These are phyloP conservation scores for Andrena trimmerana DNA, from an alignment of 2,888 invertebrate species.

Conservation along the genomic window DNA sequence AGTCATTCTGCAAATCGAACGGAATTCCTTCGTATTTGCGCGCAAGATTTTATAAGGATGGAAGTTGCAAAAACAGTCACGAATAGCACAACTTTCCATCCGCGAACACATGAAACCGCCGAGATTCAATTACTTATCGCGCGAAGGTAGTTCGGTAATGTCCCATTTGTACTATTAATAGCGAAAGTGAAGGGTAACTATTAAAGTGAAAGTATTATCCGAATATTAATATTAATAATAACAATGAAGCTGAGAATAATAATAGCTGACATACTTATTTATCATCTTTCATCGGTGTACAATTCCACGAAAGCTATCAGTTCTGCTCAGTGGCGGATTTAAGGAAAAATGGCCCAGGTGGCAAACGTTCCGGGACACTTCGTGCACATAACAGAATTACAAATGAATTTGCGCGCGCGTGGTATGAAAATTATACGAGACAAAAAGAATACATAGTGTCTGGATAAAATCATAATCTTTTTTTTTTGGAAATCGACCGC, in stretches of 20 bases:
- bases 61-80: background rate
- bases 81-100: conserved; percentile 16
- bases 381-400: too few species aligned
- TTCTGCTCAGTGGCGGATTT: too few species aligned
- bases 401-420: too few species aligned
- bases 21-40: conserved; percentile 6
- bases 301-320: background rate
- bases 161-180: conserved; percentile 13
- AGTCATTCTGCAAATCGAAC: conserved; percentile 3
- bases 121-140: conserved; percentile 8
- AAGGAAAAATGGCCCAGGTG: too few species aligned
- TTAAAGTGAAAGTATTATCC: conserved; percentile 13
- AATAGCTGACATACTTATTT: background rate
- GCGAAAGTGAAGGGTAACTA: background rate
- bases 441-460: too few species aligned
- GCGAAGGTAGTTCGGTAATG: background rate
- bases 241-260: conserved; percentile 8
- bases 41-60: background rate
- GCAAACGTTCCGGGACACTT: too few species aligned
- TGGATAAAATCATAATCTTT: too few species aligned
- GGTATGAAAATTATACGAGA: too few species aligned
- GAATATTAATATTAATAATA: conserved; percentile 12
- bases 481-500: too few species aligned
- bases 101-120: background rate
- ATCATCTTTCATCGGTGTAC: background rate